These are phyloP conservation scores for Byasa hedistus DNA, from an alignment of 2,888 invertebrate species.

Conservation along the genomic window DNA sequence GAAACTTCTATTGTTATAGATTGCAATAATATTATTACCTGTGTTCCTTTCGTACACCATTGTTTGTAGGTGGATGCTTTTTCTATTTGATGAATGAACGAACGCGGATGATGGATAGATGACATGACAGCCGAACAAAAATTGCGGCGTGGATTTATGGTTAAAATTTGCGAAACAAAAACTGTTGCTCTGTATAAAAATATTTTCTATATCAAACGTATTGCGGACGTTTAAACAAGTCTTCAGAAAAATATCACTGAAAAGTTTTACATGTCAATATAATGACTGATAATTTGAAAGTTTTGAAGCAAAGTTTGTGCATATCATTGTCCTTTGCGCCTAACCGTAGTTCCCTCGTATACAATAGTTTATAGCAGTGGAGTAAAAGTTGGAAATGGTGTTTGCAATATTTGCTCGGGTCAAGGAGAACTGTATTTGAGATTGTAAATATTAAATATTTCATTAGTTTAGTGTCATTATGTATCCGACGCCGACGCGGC, in stretches of 20 bases:
- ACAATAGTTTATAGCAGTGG: slow-evolving; percentile 68
- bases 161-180: slow-evolving; percentile 57
- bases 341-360: slow-evolving; percentile 61
- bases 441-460: slow-evolving; percentile 41
- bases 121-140: slow-evolving; percentile 65
- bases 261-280: slow-evolving; percentile 58
- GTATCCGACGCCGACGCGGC: slow-evolving; percentile 88
- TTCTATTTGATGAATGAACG: slow-evolving; percentile 32
- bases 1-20: no score
- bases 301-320: slow-evolving; percentile 74
- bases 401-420: slow-evolving; percentile 58
- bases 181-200: slow-evolving; percentile 47
- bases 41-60: background rate
- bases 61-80: background rate
- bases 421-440: slow-evolving; percentile 65
- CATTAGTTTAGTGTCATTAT: slow-evolving; percentile 61
- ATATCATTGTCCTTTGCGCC: slow-evolving; percentile 73
- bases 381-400: slow-evolving; percentile 62
- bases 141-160: slow-evolving; percentile 76
- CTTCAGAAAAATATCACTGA: slow-evolving; percentile 32
- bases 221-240: slow-evolving; percentile 26
- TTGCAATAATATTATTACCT: no score
- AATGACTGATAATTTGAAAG: slow-evolving; percentile 73
- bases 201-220: slow-evolving; percentile 23
- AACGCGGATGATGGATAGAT: slow-evolving; percentile 44